A percentile compares a stretch with the other conserved stretches of the same genome.
Evolutionary conservation across 53 echinoderm and acorn worm species (phyloP).

Genomic region (Holothuria leucospilota): DNA sequence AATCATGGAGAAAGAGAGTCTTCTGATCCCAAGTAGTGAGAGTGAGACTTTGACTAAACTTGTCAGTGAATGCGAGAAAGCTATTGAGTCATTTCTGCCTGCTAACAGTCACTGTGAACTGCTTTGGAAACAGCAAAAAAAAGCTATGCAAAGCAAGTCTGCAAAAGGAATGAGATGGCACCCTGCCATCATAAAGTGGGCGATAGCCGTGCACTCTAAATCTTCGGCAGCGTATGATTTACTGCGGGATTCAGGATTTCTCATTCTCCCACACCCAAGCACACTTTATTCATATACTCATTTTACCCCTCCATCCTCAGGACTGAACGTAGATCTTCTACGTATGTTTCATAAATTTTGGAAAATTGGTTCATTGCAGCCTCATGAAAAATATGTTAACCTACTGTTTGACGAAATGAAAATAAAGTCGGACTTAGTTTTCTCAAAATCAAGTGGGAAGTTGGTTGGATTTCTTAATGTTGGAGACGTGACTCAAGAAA

Average conservation of each 20-base stretch:
- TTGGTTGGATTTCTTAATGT: neutral
- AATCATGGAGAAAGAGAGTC: neutral
- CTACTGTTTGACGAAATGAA: slow-evolving; percentile 6
- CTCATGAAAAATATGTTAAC: neutral
- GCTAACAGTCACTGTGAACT: neutral
- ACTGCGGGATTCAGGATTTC: neutral
- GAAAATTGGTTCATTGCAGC: neutral
- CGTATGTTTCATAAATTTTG: neutral
- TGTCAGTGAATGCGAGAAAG: neutral
- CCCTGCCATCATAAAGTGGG: neutral
- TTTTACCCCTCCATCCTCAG: neutral
- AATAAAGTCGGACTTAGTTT: neutral
- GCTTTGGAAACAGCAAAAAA: neutral
- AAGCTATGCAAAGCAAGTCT: neutral
- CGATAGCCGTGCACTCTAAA: neutral
- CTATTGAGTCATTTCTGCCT: neutral
- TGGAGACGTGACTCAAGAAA: neutral
- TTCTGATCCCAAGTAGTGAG: neutral
- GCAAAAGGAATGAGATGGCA: slow-evolving; percentile 7
- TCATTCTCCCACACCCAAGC: neutral
- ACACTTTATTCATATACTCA: neutral
- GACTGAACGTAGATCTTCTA: neutral
- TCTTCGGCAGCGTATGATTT: neutral
- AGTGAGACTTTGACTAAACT: too few species aligned
- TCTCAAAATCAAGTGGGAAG: neutral